A percentile compares a stretch with the other conserved stretches of the same genome.
Conservation (phyloP, 2,888 invertebrate genomes). For the Rotaria sp. region DNA sequence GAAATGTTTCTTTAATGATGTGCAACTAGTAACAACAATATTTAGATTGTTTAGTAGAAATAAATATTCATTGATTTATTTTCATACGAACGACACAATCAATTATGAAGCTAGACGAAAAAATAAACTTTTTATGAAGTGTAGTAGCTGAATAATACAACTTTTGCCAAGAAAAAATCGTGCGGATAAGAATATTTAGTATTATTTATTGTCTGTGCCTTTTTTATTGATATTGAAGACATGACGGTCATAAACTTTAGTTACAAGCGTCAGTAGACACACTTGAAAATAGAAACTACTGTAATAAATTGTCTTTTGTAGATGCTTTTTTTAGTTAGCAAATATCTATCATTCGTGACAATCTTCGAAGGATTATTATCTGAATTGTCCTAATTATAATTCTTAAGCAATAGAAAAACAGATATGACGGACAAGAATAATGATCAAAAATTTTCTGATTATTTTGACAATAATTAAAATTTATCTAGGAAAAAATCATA, state of each 20-base stretch:
- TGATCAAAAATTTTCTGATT: too few species aligned
- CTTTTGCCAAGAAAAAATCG: not conserved
- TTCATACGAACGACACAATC: too few species aligned
- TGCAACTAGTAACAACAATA: not conserved
- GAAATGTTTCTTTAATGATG: not conserved
- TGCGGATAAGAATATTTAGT: not conserved
- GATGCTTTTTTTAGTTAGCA: too few species aligned
- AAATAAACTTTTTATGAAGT: not conserved
- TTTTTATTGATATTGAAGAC: not conserved
- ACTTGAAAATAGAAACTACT: not conserved
- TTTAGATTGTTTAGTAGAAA: too few species aligned
- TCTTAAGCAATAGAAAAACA: not conserved
- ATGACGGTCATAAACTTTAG: not conserved
- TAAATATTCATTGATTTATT: too few species aligned
- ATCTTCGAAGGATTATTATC: not conserved
- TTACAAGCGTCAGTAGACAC: not conserved
- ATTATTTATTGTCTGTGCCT: not conserved
- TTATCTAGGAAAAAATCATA: too few species aligned
- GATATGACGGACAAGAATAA: too few species aligned
- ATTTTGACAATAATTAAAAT: too few species aligned
- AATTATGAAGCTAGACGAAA: not conserved
- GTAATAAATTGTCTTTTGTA: too few species aligned
- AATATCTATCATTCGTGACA: not conserved
- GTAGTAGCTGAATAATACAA: too few species aligned
- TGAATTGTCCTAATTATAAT: not conserved